Evolutionary conservation across 2,113 vertebrate species (phyloP), one percentile per base, ranked within the genome.

Genomic region (Calyptomena viridis): DNA sequence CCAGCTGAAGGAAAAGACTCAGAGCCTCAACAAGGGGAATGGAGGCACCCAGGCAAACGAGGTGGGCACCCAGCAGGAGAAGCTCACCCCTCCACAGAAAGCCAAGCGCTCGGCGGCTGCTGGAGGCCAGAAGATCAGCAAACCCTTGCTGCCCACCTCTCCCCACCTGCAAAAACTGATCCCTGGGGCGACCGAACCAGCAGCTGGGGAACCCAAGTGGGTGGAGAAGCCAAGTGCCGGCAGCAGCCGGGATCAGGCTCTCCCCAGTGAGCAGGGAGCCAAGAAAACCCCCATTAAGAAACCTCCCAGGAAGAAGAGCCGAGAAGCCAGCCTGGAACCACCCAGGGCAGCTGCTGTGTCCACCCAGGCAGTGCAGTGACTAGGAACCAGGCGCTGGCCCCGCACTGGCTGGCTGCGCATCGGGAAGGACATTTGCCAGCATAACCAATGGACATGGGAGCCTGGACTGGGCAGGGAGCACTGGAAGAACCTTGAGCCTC

Each of bases 1-100:
- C 21, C 99, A 99, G 89, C 98, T 99, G 92, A 99, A 99, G 87
- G 99, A 99, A 98, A 99, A 99, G 98, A 99, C 99, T 96, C 99
- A 99, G 94, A 99, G 99, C 96, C 98, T 99, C 78, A 99, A 98
- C 96, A 98, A 99, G 80, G 98, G 98, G 2, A 99, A 99, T 14
- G 98, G 96, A 81, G 97, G 97, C 44, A 72, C 85, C 46, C 96
- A 99, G 90, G 97, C 95, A 24, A 98, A 98, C 0, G 99, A 98
- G 20, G 90, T 98, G 31, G 96, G 97, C 11, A 97, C 97, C 60
- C 97, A 98, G 83, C 94, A 98, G 52, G 99, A 99, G 97, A 99
- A 99, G 93, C 99, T 99, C 9, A 98, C 99, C 14, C 99, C 99
- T 46, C 99, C 99, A 0, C 99, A 99, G 95, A 99, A 99, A 96